Conservation (phyloP, 1,140 invertebrate genomes). For the Bombyx mori region DNA sequence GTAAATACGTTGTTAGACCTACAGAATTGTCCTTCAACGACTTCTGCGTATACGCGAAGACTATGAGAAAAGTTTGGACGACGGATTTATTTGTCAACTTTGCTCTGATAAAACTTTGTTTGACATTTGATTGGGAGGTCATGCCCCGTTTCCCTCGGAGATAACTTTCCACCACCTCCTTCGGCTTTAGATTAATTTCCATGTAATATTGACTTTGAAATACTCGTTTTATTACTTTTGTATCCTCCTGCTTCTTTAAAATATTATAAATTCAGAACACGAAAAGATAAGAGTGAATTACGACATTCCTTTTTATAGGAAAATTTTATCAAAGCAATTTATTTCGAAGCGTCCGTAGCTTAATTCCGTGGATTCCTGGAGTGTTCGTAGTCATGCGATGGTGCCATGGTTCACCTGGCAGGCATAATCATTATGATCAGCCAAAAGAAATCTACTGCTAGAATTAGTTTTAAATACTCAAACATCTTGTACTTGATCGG, state of each 20-base stretch:
- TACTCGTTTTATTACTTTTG: constrained; percentile 23
- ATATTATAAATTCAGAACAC: background rate
- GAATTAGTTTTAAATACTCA: too few species aligned
- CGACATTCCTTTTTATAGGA: background rate
- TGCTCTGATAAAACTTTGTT: constrained; percentile 62
- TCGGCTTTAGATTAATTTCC: constrained; percentile 45
- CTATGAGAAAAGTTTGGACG: constrained; percentile 53
- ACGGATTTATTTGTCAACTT: constrained; percentile 66
- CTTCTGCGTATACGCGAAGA: constrained; percentile 18
- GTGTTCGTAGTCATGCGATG: too few species aligned
- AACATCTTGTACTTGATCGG: too few species aligned
- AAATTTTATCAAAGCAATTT: too few species aligned
- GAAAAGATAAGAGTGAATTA: background rate
- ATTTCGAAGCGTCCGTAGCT: too few species aligned
- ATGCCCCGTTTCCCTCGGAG: constrained; percentile 31
- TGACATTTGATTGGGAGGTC: constrained; percentile 60
- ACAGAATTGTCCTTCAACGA: constrained; percentile 6
- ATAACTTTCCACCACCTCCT: constrained; percentile 43
- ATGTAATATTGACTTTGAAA: constrained; percentile 26
- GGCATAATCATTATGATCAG: too few species aligned
- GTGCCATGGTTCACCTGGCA: too few species aligned
- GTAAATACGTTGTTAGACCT: constrained; percentile 3
- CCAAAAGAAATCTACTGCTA: too few species aligned
- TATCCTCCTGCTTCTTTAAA: constrained; percentile 1
- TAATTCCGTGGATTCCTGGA: too few species aligned